These are phyloP conservation scores for Teleogryllus occipitalis DNA, from an alignment of 1,140 invertebrate genomes.

Conservation along the genomic window DNA sequence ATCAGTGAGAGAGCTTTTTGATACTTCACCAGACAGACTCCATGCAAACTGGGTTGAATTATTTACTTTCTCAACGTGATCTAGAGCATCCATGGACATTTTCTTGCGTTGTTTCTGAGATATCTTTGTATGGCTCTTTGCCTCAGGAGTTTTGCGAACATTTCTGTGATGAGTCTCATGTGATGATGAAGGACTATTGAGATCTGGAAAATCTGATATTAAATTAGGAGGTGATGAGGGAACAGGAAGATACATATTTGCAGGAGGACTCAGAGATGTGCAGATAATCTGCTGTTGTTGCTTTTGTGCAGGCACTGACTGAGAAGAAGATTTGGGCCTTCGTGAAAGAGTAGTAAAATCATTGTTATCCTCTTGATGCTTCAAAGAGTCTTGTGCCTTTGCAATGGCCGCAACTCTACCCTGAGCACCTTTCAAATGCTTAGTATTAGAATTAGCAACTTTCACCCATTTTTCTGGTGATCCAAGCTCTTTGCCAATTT, in stretches of 20 bases:
- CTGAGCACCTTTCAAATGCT: background rate
- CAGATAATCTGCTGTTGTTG: background rate
- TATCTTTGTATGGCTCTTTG: slow-evolving; percentile 40
- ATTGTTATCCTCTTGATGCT: background rate
- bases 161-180: slow-evolving; percentile 25
- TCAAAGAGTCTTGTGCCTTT: background rate
- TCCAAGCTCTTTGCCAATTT: background rate
- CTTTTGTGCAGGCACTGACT: background rate
- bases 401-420: background rate
- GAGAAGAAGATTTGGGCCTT: background rate
- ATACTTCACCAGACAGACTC: background rate
- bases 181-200: slow-evolving; percentile 14
- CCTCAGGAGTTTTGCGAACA: background rate
- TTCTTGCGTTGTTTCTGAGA: slow-evolving; percentile 55
- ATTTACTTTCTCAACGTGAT: background rate
- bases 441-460: background rate
- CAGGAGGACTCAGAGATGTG: background rate
- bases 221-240: background rate
- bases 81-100: slow-evolving; percentile 28
- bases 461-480: background rate
- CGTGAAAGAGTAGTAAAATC: background rate
- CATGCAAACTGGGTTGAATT: background rate
- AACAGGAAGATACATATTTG: background rate
- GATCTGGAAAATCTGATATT: slow-evolving; percentile 14
- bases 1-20: slow-evolving; percentile 10